Conservation (phyloP, 2,797 vertebrate genomes). For the Aeoliscus strigatus region DNA sequence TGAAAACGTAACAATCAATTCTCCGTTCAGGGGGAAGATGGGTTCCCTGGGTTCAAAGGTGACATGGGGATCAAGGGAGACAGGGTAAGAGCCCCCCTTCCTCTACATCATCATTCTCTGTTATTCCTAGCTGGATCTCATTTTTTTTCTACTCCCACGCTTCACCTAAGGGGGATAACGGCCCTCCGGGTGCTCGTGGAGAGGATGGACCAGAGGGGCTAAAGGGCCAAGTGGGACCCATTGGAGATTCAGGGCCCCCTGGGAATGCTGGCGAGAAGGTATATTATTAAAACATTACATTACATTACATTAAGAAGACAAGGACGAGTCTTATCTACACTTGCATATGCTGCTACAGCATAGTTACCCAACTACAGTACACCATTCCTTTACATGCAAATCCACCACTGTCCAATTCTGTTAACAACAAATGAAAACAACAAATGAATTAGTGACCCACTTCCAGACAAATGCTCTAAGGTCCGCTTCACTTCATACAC, state of each 20-base stretch:
- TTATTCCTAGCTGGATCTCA: no score
- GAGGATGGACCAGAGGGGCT: slow-evolving; percentile 87
- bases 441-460: no score
- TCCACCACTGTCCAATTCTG: no score
- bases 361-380: no score
- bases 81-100: slow-evolving; percentile 72
- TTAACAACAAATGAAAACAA: no score
- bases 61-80: slow-evolving; percentile 86
- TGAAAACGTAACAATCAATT: no score
- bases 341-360: not conserved
- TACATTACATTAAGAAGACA: slow-evolving; percentile 2
- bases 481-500: no score
- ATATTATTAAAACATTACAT: slow-evolving; percentile 2
- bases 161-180: slow-evolving; percentile 76
- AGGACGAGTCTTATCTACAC: slow-evolving; percentile 4
- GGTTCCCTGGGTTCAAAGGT: slow-evolving; percentile 88
- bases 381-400: no score
- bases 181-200: slow-evolving; percentile 73
- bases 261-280: slow-evolving; percentile 85
- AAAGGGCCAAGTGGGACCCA: slow-evolving; percentile 80
- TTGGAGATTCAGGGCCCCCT: slow-evolving; percentile 72
- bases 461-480: no score
- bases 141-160: not conserved
- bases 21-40: slow-evolving; percentile 83
- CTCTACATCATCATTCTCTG: no score